A percentile compares a stretch with the other conserved stretches of the same genome.
Evolutionary conservation across 1,140 invertebrate species (phyloP).

Genomic region (Aphelenchoides avenae): DNA sequence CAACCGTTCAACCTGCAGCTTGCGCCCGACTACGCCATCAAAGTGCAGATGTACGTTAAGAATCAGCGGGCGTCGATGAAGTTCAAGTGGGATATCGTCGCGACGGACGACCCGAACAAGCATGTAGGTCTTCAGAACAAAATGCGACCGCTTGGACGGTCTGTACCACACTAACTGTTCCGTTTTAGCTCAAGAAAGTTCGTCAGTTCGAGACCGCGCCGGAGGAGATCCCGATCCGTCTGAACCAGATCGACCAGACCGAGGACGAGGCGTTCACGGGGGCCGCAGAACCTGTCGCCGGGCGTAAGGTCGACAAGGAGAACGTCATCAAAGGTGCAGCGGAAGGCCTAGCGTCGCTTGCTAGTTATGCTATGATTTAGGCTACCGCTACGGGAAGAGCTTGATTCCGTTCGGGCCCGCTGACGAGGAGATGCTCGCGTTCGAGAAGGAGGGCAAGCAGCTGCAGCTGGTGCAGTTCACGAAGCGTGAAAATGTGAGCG

Average conservation of each 20-base stretch:
- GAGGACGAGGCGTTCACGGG: conserved; percentile 21
- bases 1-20: conserved; percentile 27
- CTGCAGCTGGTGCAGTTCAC: conserved; percentile 33
- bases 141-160: no score
- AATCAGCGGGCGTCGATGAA: conserved; percentile 19
- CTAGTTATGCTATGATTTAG: conserved; percentile 8
- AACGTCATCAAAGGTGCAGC: conserved; percentile 26
- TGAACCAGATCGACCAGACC: conserved; percentile 16
- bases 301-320: conserved; percentile 24
- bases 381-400: conserved; percentile 24
- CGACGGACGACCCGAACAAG: neutral
- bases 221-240: conserved; percentile 2
- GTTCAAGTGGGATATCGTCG: conserved; percentile 15
- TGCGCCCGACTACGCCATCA: conserved; percentile 21
- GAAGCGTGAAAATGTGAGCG: conserved; percentile 26
- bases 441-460: conserved; percentile 22
- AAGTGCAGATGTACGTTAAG: conserved; percentile 31
- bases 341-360: no score
- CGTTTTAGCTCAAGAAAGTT: conserved; percentile 23
- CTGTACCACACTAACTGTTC: no score
- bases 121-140: no score
- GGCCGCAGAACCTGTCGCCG: neutral
- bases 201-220: conserved; percentile 22
- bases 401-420: conserved; percentile 19
- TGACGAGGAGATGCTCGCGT: conserved; percentile 18